Evolutionary conservation across 2,797 vertebrate species (phyloP).

Genomic region (Limosa lapponica): DNA sequence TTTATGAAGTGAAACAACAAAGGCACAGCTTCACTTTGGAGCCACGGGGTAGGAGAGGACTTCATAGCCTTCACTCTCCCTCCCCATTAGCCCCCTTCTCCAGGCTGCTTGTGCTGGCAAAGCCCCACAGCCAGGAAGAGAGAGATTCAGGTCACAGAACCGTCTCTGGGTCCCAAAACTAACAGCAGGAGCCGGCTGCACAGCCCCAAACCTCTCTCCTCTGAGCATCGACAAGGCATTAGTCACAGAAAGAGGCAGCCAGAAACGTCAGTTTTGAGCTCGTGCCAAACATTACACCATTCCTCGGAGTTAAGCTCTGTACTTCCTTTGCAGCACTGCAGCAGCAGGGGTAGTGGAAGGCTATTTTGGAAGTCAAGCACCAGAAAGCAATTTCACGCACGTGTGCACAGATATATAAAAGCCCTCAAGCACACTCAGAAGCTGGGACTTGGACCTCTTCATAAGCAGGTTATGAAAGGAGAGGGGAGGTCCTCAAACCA

Average conservation of each 20-base stretch:
- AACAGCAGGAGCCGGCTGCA: neutral
- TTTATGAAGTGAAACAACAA: neutral
- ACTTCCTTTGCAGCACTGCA: neutral
- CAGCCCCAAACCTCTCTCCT: neutral
- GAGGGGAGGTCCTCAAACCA: neutral
- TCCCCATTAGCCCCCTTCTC: neutral
- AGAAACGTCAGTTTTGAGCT: neutral
- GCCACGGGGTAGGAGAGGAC: neutral
- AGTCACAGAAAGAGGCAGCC: neutral
- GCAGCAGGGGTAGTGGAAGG: neutral
- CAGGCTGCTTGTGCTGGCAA: neutral
- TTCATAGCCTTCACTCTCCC: neutral
- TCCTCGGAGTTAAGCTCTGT: neutral
- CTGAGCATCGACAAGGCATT: neutral
- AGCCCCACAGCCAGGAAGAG: neutral
- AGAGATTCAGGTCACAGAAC: neutral
- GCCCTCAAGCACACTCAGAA: neutral
- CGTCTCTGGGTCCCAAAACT: neutral
- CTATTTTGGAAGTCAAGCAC: neutral
- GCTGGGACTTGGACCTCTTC: neutral
- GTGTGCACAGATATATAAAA: neutral
- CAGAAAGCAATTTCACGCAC: neutral
- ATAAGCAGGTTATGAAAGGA: neutral
- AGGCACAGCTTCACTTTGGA: neutral
- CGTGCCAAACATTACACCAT: neutral